These are phyloP conservation scores for Heteromurus nitidus DNA, from an alignment of 2,888 invertebrate genomes.

Conservation along the genomic window DNA sequence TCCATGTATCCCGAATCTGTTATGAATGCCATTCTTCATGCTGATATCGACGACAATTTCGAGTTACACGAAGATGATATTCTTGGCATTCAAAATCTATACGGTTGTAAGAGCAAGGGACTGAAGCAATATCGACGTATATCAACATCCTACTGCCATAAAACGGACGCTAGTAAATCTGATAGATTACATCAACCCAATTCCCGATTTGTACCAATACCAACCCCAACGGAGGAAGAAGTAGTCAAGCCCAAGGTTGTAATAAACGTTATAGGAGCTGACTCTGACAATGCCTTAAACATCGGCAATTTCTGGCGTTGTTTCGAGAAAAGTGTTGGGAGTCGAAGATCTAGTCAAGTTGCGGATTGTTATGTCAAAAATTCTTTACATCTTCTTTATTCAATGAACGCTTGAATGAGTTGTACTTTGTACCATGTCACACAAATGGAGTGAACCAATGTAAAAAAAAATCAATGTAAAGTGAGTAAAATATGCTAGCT, in stretches of 20 bases:
- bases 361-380: no score
- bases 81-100: slow-evolving; percentile 50
- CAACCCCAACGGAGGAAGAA: no score
- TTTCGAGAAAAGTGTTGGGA: no score
- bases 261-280: no score
- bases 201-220: no score
- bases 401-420: slow-evolving; percentile 16
- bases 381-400: slow-evolving; percentile 29
- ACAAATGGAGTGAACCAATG: not conserved
- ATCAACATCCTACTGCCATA: no score
- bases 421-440: not conserved
- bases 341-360: no score
- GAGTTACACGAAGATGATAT: slow-evolving; percentile 59
- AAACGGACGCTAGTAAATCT: no score
- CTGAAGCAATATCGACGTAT: not conserved
- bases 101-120: slow-evolving; percentile 17
- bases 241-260: no score
- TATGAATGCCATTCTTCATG: slow-evolving; percentile 52
- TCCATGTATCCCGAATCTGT: slow-evolving; percentile 39
- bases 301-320: no score
- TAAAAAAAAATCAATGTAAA: not conserved
- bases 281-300: no score
- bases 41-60: slow-evolving; percentile 32
- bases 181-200: no score
- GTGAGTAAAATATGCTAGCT: not conserved